A percentile compares a stretch with the other conserved stretches of the same genome.
These are phyloP conservation scores for Tetramorium alpestre DNA, from an alignment of 1,140 invertebrate species.

Conservation along the genomic window DNA sequence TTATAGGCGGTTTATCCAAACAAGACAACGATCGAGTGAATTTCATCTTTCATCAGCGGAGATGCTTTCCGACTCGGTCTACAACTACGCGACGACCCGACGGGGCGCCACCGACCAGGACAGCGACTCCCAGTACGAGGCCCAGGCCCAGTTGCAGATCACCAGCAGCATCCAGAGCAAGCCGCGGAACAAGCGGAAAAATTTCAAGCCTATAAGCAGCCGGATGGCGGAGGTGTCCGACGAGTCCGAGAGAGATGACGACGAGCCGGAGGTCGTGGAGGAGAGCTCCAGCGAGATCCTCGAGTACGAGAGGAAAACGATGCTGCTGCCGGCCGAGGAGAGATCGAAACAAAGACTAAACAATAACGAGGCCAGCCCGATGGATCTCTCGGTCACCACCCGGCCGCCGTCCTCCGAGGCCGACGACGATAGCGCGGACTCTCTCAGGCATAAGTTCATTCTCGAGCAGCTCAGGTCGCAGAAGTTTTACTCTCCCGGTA, in stretches of 20 bases:
- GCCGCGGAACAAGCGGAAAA: conserved; percentile 87
- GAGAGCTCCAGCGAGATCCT: conserved; percentile 79
- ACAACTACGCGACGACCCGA: conserved; percentile 84
- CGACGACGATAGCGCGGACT: conserved; percentile 83
- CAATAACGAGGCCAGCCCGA: conserved; percentile 84
- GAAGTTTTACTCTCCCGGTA: conserved; percentile 82
- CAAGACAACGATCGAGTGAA: conserved; percentile 38
- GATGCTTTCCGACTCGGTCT: conserved; percentile 85
- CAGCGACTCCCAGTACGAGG: conserved; percentile 83
- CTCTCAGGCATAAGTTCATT: conserved; percentile 83
- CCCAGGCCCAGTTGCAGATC: conserved; percentile 81
- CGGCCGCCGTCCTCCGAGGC: conserved; percentile 82
- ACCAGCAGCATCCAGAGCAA: conserved; percentile 82
- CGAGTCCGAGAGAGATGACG: conserved; percentile 79
- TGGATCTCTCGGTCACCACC: conserved; percentile 83
- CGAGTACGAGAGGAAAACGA: conserved; percentile 82
- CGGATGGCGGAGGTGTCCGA: conserved; percentile 86
- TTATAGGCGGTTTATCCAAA: conserved; percentile 23
- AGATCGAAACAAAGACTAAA: conserved; percentile 82
- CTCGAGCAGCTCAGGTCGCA: conserved; percentile 83
- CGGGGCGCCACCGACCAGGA: conserved; percentile 83
- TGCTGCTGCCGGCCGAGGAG: conserved; percentile 78
- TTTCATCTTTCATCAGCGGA: conserved; percentile 79
- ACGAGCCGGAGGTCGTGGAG: conserved; percentile 79
- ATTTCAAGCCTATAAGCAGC: conserved; percentile 87